Percentiles rank a stretch among this genome's conserved stretches.
phyloP scores from a whole-genome alignment of 2,797 vertebrate genomes.

The Acropternis orthonyx region DNA sequence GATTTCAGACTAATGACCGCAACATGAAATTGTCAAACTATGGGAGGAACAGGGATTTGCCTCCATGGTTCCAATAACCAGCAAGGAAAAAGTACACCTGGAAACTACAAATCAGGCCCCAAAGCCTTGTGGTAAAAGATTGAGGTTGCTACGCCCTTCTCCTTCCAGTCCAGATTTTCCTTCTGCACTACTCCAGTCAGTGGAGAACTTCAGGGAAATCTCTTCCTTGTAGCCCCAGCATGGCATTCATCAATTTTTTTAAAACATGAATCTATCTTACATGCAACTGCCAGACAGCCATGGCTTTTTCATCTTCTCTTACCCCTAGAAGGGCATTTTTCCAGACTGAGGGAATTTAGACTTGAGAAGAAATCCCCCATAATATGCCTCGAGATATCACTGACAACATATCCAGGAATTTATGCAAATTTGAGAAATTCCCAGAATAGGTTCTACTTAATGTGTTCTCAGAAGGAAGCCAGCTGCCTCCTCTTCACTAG shows the following conservation, averaged over 20 bases:
- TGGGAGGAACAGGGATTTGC: not conserved
- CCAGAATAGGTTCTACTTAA: not conserved
- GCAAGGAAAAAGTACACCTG: not conserved
- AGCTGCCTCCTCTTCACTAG: constrained; percentile 19
- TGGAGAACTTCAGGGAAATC: not conserved
- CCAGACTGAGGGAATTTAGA: not conserved
- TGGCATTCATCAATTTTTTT: not conserved
- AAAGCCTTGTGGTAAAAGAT: not conserved
- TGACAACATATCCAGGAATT: not conserved
- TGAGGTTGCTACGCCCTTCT: not conserved
- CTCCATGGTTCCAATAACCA: not conserved
- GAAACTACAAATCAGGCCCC: not conserved
- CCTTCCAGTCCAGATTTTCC: not conserved
- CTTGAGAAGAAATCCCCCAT: constrained; percentile 23
- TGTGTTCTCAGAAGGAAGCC: constrained; percentile 10
- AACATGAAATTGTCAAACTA: not conserved
- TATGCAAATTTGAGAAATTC: constrained; percentile 10
- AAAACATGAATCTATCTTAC: not conserved
- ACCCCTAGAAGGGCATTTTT: not conserved
- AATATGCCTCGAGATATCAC: not conserved
- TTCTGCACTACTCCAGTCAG: not conserved
- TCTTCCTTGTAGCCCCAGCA: not conserved
- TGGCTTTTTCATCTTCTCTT: not conserved
- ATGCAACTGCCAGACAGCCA: not conserved
- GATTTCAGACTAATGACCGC: not conserved